These are phyloP conservation scores for Julus scandinavius DNA, from an alignment of 2,888 invertebrate species.

Conservation along the genomic window DNA sequence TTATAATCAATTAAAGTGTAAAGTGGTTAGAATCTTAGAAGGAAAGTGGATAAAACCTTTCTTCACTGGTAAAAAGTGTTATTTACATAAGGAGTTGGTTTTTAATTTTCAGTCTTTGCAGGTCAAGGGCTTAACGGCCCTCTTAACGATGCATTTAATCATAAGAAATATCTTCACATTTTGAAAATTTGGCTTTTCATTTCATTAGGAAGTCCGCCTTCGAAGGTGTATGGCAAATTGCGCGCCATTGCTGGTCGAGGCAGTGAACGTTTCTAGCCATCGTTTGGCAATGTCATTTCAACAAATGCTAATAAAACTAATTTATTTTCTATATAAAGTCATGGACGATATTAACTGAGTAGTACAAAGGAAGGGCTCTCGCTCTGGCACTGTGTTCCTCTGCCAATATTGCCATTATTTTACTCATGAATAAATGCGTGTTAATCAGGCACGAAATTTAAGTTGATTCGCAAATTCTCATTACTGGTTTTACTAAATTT, in stretches of 20 bases:
- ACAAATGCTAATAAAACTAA: conserved; percentile 21
- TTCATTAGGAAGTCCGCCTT: conserved; percentile 83
- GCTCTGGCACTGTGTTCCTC: background rate
- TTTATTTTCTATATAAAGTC: background rate
- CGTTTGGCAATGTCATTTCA: background rate
- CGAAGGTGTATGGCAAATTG: conserved; percentile 96
- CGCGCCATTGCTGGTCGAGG: conserved; percentile 85
- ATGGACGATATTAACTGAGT: conserved; percentile 3
- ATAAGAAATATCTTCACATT: background rate
- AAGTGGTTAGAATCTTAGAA: too few species aligned
- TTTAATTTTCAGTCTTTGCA: too few species aligned
- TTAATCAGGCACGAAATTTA: background rate
- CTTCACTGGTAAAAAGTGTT: too few species aligned
- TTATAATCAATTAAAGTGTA: too few species aligned
- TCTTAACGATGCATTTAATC: too few species aligned
- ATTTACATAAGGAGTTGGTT: too few species aligned
- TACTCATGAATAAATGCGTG: background rate
- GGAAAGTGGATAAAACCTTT: too few species aligned
- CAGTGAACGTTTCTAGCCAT: conserved; percentile 79
- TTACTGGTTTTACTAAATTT: too few species aligned
- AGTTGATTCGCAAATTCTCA: background rate
- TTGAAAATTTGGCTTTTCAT: background rate
- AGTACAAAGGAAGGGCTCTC: background rate
- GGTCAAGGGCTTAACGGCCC: too few species aligned
- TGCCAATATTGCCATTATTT: background rate